phyloP scores from a whole-genome alignment of 2,113 vertebrate species.

The Proterorhinus semilunaris region DNA sequence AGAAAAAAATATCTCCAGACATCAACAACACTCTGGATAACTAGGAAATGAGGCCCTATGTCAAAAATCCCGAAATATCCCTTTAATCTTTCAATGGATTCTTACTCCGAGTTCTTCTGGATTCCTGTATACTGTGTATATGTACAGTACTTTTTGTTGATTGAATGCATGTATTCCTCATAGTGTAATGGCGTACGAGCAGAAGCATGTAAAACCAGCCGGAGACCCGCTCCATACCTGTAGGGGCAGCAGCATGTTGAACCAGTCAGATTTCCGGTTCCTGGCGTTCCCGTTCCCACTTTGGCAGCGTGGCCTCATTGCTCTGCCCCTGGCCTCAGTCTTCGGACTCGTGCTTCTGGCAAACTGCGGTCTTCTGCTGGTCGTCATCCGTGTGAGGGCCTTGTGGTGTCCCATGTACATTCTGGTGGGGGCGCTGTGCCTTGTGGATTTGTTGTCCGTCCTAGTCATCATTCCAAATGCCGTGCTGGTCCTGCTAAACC shows the following conservation, averaged over 20 bases:
- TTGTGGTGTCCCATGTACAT: conserved; percentile 79
- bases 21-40: no score
- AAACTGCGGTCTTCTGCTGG: conserved; percentile 61
- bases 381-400: conserved; percentile 45
- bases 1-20: no score
- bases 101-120: no score
- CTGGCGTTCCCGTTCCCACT: conserved; percentile 67
- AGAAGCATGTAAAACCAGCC: no score
- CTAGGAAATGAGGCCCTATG: no score
- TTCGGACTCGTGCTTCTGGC: conserved; percentile 63
- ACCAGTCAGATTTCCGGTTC: conserved; percentile 68
- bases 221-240: neutral
- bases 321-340: conserved; percentile 47
- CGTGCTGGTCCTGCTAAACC: conserved; percentile 66
- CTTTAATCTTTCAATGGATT: no score
- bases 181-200: no score
- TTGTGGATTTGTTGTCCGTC: conserved; percentile 62
- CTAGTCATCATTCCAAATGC: conserved; percentile 68
- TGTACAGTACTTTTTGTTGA: no score
- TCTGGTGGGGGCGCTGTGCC: conserved; percentile 73
- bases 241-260: conserved; percentile 23
- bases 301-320: conserved; percentile 55
- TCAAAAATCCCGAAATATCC: no score
- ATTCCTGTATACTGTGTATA: no score
- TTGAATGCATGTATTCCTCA: no score